Base-by-base conservation (phyloP, 2,113 vertebrate genomes). In the Pomatorhinus ruficollis region DNA sequence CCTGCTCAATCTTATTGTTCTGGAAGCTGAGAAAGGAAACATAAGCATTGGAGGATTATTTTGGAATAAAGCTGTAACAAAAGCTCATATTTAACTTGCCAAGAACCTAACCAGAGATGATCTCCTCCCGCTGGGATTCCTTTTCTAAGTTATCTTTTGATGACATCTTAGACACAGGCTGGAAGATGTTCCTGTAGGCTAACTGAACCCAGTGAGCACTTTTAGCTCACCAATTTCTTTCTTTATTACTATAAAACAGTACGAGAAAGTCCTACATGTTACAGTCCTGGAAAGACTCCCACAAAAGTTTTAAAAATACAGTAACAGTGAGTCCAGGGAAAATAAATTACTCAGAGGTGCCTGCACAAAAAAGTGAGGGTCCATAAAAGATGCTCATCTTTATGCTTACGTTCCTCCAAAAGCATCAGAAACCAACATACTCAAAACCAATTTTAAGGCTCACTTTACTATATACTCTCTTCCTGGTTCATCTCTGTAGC, bases 11-110 rank as follows among this genome's bases (percentile, higher is more conserved):
- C 15, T 35, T 31, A 47, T 92, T 98, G 77, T 89, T 93, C 39
- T 95, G 96, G 69, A 98, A 97, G 69, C 98, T 98, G 77, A 33
- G 18, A 74, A 72, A 71, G 92, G 42, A 85, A 91, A 83, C 33
- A 52, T 1, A 68, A 83, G 24, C 44, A 83, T 4, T 40, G 18
- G 22, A 49, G 25, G 45, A 68, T 79, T 75, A 76, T 54, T 93
- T 90, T 77, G 68, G 76, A 83, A 68, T 28, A 52, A 84, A 92
- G 35, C 39, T 53, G 57, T 70, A 74, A 92, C 25, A 83, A 50
- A 81, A 83, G 14, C 21, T 93, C 22, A 0, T n/a, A 24, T 80
- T 68, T 60, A 65, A 85, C 42, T 69, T 63, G 66, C 22, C 39
- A 79, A 64, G 61, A 89, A 68, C 33, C 12, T 8, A 19, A 13